phyloP scores from a whole-genome alignment of 2,888 invertebrate species.

The Clunio marinus region DNA sequence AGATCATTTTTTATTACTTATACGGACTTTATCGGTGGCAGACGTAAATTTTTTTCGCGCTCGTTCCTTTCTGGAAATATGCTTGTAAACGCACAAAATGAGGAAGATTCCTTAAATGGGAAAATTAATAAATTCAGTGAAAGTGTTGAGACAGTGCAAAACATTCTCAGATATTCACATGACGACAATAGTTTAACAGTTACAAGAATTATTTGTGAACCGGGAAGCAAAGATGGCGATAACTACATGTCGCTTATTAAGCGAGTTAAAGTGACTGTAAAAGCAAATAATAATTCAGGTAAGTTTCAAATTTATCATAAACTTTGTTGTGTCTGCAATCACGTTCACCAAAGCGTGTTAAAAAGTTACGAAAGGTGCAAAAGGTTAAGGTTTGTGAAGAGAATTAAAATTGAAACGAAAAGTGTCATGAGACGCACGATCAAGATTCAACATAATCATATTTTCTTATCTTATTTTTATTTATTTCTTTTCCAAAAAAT shows the following conservation, averaged over 20 bases:
- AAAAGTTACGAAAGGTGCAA: background rate
- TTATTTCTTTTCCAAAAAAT: too few species aligned
- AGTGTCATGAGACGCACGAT: too few species aligned
- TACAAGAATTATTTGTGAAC: background rate
- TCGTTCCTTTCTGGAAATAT: background rate
- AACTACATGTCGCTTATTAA: constrained; percentile 51
- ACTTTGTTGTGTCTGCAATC: background rate
- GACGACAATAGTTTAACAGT: background rate
- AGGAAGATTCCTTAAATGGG: background rate
- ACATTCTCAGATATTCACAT: background rate
- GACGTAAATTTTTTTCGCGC: constrained; percentile 10
- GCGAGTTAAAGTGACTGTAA: constrained; percentile 43
- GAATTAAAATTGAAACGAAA: too few species aligned
- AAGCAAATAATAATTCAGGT: background rate
- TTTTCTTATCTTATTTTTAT: too few species aligned
- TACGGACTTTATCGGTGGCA: background rate
- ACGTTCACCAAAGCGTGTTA: too few species aligned
- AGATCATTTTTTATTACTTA: background rate
- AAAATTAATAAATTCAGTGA: constrained; percentile 19
- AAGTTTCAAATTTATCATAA: background rate
- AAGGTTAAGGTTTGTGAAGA: background rate
- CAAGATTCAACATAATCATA: too few species aligned
- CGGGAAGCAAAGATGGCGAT: constrained; percentile 49
- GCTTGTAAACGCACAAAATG: constrained; percentile 7
- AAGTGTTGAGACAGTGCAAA: background rate